Percentiles rank a stretch among this genome's conserved stretches.
Conservation (phyloP, 2,797 vertebrate species). For the Euthynnus affinis region DNA sequence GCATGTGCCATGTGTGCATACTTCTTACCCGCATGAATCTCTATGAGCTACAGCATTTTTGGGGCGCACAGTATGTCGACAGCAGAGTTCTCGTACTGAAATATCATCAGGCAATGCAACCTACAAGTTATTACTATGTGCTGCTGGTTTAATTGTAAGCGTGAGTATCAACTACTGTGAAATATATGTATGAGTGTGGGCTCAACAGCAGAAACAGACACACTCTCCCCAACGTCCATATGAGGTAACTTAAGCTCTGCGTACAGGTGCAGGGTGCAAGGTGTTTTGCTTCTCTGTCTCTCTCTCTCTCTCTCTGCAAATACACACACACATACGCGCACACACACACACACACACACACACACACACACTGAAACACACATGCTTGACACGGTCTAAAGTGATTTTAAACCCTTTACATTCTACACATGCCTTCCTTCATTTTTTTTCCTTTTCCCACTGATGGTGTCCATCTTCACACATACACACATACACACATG, state of each 20-base stretch:
- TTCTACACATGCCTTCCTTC: slow-evolving; percentile 78
- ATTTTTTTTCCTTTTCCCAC: slow-evolving; percentile 48
- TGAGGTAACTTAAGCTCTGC: slow-evolving; percentile 64
- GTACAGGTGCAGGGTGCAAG: slow-evolving; percentile 87
- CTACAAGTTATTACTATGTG: no score
- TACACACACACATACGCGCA: slow-evolving; percentile 62
- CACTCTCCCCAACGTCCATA: slow-evolving; percentile 49
- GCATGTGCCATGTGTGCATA: background rate
- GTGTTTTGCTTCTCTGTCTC: slow-evolving; percentile 72
- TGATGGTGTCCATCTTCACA: slow-evolving; percentile 64
- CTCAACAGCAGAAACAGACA: slow-evolving; percentile 51
- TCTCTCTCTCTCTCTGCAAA: slow-evolving; percentile 4
- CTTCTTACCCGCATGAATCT: background rate
- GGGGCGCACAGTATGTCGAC: background rate
- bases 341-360: slow-evolving; percentile 44
- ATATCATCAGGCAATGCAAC: no score
- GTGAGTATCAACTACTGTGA: background rate
- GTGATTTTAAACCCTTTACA: slow-evolving; percentile 69
- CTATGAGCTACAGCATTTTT: background rate
- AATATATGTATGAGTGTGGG: slow-evolving; percentile 36
- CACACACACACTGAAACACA: slow-evolving; percentile 42
- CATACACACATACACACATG: slow-evolving; percentile 39
- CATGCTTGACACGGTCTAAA: slow-evolving; percentile 64
- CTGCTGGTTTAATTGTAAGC: no score
- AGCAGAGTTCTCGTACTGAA: no score